These are phyloP conservation scores for Clusia tigrina DNA, from an alignment of 2,888 invertebrate genomes.

Conservation along the genomic window DNA sequence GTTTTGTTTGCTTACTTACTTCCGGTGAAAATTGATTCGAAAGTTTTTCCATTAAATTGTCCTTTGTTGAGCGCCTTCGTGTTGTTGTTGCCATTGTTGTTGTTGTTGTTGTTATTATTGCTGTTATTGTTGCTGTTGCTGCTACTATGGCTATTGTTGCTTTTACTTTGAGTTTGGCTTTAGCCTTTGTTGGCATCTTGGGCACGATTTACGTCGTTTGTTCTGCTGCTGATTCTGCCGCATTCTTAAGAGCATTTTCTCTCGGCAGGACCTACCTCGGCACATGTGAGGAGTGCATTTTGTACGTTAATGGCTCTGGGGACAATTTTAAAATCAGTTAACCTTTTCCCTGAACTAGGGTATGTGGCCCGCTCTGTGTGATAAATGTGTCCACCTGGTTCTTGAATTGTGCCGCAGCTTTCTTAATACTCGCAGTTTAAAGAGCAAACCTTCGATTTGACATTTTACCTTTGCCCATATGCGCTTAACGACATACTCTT, in stretches of 20 bases:
- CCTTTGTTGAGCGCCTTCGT: no score
- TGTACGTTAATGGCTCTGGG: not conserved
- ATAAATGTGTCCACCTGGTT: conserved; percentile 21
- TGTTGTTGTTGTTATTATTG: not conserved
- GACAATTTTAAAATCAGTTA: conserved; percentile 21
- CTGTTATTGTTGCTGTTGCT: conserved; percentile 18
- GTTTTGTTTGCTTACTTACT: conserved; percentile 35
- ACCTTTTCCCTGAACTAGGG: not conserved
- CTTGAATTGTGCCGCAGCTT: not conserved
- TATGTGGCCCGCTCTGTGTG: conserved; percentile 8
- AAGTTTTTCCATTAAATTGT: conserved; percentile 57
- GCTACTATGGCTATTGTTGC: no score
- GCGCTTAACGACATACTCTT: not conserved
- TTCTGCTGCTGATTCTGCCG: not conserved
- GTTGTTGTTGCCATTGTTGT: no score
- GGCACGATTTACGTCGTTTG: conserved; percentile 5
- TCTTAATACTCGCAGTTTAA: not conserved
- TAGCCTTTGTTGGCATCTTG: not conserved
- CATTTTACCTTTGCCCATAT: not conserved
- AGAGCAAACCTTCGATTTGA: not conserved
- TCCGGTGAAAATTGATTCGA: conserved; percentile 55
- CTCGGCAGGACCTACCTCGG: no score
- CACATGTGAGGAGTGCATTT: conserved; percentile 28
- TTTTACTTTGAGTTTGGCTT: no score
- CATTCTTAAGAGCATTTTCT: not conserved